These are phyloP conservation scores for Sebastes ruberrimus DNA, from an alignment of 2,797 vertebrate species.

Conservation along the genomic window DNA sequence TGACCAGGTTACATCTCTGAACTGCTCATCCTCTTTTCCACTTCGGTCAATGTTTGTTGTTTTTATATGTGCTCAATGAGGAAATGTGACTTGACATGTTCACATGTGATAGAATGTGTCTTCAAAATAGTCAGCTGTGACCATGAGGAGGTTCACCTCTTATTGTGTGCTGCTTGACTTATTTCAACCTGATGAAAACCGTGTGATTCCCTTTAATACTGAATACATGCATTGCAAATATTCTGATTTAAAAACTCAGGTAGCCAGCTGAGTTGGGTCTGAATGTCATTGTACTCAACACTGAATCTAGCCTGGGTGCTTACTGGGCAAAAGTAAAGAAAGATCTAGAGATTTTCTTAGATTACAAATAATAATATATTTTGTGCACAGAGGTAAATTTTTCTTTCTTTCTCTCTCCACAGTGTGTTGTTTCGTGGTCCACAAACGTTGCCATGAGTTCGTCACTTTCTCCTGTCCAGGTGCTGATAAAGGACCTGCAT, in stretches of 20 bases:
- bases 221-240: not conserved
- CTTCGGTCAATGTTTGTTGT: no score
- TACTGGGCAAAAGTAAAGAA: not conserved
- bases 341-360: not conserved
- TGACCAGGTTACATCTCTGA: no score
- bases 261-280: not conserved
- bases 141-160: not conserved
- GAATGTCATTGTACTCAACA: not conserved
- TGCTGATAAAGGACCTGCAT: constrained; percentile 94
- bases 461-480: constrained; percentile 97
- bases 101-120: not conserved
- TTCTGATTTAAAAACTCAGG: not conserved
- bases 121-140: not conserved
- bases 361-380: not conserved
- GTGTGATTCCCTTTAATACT: not conserved
- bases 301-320: not conserved
- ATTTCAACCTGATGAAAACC: not conserved
- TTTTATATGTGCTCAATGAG: no score
- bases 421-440: constrained; percentile 98
- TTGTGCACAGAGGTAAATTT: not conserved
- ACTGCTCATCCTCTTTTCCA: not conserved
- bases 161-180: not conserved
- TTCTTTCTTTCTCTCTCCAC: constrained; percentile 40
- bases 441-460: constrained; percentile 98
- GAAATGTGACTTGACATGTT: no score